These are phyloP conservation scores for Stictonetta naevosa DNA, from an alignment of 2,113 vertebrate genomes.

Conservation along the genomic window DNA sequence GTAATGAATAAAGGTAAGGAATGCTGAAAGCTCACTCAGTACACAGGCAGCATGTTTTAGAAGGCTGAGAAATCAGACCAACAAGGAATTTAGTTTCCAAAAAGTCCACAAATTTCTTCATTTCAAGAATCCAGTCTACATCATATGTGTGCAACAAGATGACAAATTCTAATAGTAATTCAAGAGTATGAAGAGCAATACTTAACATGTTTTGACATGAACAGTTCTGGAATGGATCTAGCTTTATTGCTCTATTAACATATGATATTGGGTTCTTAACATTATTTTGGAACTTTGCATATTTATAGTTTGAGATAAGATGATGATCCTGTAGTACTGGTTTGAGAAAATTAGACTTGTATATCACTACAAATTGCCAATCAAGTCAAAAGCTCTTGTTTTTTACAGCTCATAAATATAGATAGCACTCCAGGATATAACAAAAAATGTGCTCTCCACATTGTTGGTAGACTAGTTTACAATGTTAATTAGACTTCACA, in stretches of 20 bases:
- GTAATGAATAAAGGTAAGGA: not conserved
- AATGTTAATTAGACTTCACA: not conserved
- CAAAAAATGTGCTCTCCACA: not conserved
- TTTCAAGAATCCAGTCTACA: not conserved
- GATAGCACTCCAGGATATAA: not conserved
- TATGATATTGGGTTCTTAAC: not conserved
- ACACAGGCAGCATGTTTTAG: not conserved
- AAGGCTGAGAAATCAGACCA: not conserved
- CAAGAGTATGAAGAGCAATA: not conserved
- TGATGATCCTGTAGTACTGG: not conserved
- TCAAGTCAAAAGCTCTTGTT: constrained; percentile 25
- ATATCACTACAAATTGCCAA: constrained; percentile 16
- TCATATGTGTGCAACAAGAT: not conserved
- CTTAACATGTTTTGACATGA: not conserved
- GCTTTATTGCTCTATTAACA: not conserved
- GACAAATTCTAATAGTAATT: not conserved
- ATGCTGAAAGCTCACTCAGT: not conserved
- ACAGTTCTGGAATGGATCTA: not conserved
- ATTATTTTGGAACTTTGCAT: not conserved
- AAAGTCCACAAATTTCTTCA: not conserved
- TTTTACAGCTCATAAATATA: constrained; percentile 19
- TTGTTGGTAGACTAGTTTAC: not conserved
- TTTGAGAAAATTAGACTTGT: not conserved
- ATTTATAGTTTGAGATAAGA: not conserved
- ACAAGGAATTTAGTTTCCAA: not conserved